Evolutionary conservation across 2,888 invertebrate genomes (phyloP), one percentile per base, ranked within the genome.

Genomic region (Linnaemya tessellans): DNA sequence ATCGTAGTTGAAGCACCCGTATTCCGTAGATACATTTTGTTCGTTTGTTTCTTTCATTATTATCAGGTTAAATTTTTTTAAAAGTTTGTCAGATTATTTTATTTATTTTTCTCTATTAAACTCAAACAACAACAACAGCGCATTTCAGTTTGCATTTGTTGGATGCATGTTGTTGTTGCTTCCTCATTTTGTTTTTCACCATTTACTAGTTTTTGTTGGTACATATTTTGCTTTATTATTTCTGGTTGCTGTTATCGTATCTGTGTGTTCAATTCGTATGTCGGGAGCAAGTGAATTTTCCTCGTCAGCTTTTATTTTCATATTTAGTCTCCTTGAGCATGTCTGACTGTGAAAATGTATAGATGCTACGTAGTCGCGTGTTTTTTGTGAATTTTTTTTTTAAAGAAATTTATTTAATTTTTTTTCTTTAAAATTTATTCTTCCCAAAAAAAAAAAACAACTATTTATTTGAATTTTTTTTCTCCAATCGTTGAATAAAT

Each of bases 291-390:
- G 75, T 78, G 82, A 80, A 82, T 85, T 85, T 85, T 85, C 85
- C 88, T 84, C 86, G 51, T 79, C 80, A 78, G 73, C 86, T 80
- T 56, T 43, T 73, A 65, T 58, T 83, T 73, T 78, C 77, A 78
- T 58, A 83, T 83, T 83, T 86, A 78, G 86, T 82, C 79, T 84
- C 80, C 91, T 91, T 91, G 91, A 89, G 89, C 88, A 89, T 89
- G 91, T 91, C 90, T 88, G 88, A 90, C 89, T 89, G 90, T 90
- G 85, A 90, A 91, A 91, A 90, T 90, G 91, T 91, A 87, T 88
- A 67, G 41, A 83, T 71, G 56, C 71, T 43, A 65, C 56, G 78
- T 82, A 22, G 88, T 80, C 88, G 89, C 89, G 89, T 89, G 79
- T 80, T 82, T 81, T 84, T 86, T 67, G 86, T 86, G 86, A 86